Percentiles rank a stretch among this genome's conserved stretches.
Evolutionary conservation across 2,888 invertebrate genomes (phyloP).

Genomic region (Leptopilina drosophilae): DNA sequence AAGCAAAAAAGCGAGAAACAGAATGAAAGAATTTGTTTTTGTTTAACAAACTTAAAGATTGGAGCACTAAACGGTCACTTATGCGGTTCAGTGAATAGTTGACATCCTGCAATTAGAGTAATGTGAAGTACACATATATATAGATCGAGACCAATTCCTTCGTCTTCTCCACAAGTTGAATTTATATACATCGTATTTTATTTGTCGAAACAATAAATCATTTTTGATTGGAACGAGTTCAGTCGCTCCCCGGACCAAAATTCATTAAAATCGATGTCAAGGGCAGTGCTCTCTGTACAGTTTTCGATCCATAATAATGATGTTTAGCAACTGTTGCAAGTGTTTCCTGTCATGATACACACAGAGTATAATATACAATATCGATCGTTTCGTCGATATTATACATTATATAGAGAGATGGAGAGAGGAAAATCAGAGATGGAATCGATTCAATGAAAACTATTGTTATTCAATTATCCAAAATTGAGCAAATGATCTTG

Average conservation of each 20-base stretch:
- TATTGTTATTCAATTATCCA: slow-evolving; percentile 23
- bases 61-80: slow-evolving; percentile 14
- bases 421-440: not conserved
- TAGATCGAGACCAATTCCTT: slow-evolving; percentile 31
- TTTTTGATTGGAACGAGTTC: slow-evolving; percentile 6
- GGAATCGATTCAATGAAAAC: not conserved
- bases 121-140: not conserved
- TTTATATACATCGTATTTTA: not conserved
- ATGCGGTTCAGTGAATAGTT: slow-evolving; percentile 31
- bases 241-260: slow-evolving; percentile 16
- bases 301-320: not conserved
- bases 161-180: slow-evolving; percentile 15
- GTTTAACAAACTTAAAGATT: not conserved
- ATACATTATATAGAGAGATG: too few species aligned
- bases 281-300: not conserved
- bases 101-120: slow-evolving; percentile 37
- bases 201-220: slow-evolving; percentile 18
- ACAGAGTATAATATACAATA: not conserved
- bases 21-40: not conserved
- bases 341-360: slow-evolving; percentile 26
- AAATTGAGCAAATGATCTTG: not conserved
- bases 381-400: too few species aligned
- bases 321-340: slow-evolving; percentile 29
- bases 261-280: slow-evolving; percentile 30
- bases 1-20: not conserved